phyloP scores from a whole-genome alignment of 2,888 invertebrate species.

The Epinotia brunnichana region DNA sequence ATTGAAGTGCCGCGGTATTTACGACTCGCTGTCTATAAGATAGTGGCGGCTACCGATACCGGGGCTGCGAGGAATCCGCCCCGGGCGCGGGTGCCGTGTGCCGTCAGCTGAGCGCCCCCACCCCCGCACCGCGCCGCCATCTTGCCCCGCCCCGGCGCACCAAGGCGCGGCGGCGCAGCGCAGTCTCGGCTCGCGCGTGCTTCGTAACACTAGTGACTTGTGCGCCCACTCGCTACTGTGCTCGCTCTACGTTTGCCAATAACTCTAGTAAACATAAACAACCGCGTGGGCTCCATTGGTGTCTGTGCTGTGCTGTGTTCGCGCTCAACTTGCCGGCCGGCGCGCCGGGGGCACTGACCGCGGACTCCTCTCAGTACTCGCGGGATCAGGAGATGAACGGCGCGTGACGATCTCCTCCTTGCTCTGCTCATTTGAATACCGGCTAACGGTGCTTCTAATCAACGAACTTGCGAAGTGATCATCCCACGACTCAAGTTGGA shows the following conservation, averaged over 20 bases:
- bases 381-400: conserved; percentile 50
- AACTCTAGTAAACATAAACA: conserved; percentile 37
- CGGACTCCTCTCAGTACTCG: conserved; percentile 48
- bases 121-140: neutral
- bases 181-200: conserved; percentile 31
- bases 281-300: conserved; percentile 9
- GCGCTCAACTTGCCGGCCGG: conserved; percentile 18
- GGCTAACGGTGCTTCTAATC: conserved; percentile 45
- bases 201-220: neutral
- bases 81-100: conserved; percentile 37
- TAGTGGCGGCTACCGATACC: conserved; percentile 8
- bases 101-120: neutral
- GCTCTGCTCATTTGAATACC: conserved; percentile 45
- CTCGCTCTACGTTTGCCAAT: conserved; percentile 23
- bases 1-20: conserved; percentile 16
- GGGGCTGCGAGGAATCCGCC: conserved; percentile 13
- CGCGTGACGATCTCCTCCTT: conserved; percentile 41
- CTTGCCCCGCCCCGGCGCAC: conserved; percentile 1
- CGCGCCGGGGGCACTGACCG: conserved; percentile 67
- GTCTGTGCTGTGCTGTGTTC: conserved; percentile 45
- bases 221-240: conserved; percentile 16
- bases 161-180: conserved; percentile 22
- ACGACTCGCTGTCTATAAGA: conserved; percentile 8
- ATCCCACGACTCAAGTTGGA: neutral
- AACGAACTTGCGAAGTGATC: conserved; percentile 18